Percentiles rank a stretch among this genome's conserved stretches.
Evolutionary conservation across 2,113 vertebrate species (phyloP).

Genomic region (Austrofundulus limnaeus): DNA sequence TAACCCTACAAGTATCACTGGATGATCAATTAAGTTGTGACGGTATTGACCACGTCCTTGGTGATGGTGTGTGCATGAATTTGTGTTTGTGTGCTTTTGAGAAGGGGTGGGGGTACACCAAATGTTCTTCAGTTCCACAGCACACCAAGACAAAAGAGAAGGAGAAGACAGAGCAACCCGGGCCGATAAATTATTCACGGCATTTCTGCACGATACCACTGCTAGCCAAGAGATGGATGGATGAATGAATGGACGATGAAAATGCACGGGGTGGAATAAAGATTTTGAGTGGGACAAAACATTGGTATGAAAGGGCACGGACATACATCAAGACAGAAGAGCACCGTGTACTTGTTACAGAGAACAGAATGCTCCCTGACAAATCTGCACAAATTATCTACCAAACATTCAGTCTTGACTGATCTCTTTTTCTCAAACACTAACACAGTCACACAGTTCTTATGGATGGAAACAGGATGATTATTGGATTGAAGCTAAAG

Average conservation of each 20-base stretch:
- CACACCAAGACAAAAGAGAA: conserved; percentile 36
- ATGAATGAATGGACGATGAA: conserved; percentile 22
- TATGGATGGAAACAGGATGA: conserved; percentile 10
- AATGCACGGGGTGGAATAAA: not conserved
- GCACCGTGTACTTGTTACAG: conserved; percentile 46
- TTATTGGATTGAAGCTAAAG: too few relatives aligned
- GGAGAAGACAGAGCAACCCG: conserved; percentile 52
- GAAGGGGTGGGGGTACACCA: too few relatives aligned
- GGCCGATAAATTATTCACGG: conserved; percentile 71
- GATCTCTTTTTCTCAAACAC: conserved; percentile 10
- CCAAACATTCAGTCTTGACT: conserved; percentile 14
- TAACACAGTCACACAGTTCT: conserved; percentile 1
- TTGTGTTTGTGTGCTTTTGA: too few relatives aligned
- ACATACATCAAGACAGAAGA: conserved; percentile 34
- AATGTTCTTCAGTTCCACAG: conserved; percentile 31
- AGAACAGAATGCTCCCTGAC: conserved; percentile 61
- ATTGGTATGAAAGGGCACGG: not conserved
- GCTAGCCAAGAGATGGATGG: conserved; percentile 30
- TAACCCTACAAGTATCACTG: too few relatives aligned
- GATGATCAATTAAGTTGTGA: too few relatives aligned
- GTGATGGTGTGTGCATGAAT: too few relatives aligned
- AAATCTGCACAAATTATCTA: conserved; percentile 58
- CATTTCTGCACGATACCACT: conserved; percentile 63
- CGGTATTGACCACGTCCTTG: too few relatives aligned
- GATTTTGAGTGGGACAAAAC: not conserved